Evolutionary conservation across 2,113 vertebrate genomes (phyloP).

Genomic region (Corythornis cristatus): DNA sequence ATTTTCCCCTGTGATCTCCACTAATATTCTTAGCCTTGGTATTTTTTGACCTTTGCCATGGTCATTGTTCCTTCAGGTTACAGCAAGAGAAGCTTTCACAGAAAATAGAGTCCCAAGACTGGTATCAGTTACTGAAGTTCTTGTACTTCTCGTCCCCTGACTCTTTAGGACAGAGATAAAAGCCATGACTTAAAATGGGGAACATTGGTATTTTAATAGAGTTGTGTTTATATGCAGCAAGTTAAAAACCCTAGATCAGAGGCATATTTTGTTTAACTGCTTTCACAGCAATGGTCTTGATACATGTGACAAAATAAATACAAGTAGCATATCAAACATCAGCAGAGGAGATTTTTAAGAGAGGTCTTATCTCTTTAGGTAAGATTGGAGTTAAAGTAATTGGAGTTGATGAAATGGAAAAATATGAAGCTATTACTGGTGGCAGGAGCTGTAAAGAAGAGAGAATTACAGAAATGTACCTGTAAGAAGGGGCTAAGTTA

Average conservation of each 20-base stretch:
- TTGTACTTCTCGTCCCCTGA: background rate
- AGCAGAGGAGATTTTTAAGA: background rate
- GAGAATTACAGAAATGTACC: background rate
- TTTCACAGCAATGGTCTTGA: background rate
- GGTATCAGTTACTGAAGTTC: background rate
- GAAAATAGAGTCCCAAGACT: background rate
- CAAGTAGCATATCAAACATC: background rate
- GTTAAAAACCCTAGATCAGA: background rate
- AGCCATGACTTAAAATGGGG: background rate
- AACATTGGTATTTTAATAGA: background rate
- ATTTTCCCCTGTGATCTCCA: background rate
- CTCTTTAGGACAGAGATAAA: background rate
- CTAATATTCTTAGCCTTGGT: background rate
- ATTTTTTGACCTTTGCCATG: background rate
- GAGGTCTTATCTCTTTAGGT: background rate
- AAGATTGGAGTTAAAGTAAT: background rate
- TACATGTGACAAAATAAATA: background rate
- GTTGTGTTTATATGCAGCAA: background rate
- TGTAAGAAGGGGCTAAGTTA: background rate
- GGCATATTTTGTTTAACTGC: background rate
- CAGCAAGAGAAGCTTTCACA: background rate
- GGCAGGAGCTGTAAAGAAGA: background rate
- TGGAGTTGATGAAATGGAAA: background rate
- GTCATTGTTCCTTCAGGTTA: background rate
- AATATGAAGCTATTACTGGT: background rate